Conservation (phyloP, 2,888 invertebrate genomes). For the Cosmopolites sordidus region DNA sequence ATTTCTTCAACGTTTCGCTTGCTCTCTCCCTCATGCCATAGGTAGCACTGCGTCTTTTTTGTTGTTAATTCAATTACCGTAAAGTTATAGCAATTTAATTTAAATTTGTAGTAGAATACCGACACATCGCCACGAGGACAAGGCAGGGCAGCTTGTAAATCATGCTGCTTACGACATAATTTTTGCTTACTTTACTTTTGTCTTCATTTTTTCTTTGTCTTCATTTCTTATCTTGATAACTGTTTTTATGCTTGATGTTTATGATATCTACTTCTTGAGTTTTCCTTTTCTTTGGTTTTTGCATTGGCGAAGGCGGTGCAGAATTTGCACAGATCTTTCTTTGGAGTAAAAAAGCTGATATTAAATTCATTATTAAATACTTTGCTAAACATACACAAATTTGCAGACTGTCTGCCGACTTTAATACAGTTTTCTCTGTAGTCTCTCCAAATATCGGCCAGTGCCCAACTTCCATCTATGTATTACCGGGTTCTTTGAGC, state of each 20-base stretch:
- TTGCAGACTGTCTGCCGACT: conserved; percentile 13
- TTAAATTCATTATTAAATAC: conserved; percentile 24
- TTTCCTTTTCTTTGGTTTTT: conserved; percentile 6
- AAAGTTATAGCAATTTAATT: conserved; percentile 19
- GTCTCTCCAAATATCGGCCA: conserved; percentile 3
- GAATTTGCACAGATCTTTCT: conserved; percentile 13
- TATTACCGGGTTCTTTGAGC: neutral
- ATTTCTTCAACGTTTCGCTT: conserved; percentile 11
- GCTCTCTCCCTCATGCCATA: conserved; percentile 12
- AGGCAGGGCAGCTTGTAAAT: conserved; percentile 19
- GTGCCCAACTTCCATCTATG: neutral
- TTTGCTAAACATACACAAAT: conserved; percentile 20
- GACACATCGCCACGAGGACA: conserved; percentile 18
- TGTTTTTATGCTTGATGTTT: conserved; percentile 2
- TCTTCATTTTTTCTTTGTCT: conserved; percentile 4
- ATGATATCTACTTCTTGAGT: conserved; percentile 7
- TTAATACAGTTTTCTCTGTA: conserved; percentile 19
- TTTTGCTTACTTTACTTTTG: conserved; percentile 8
- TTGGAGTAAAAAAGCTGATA: too few relatives aligned
- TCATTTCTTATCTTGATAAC: conserved; percentile 4
- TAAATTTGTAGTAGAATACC: too few relatives aligned
- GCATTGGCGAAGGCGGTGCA: conserved; percentile 16
- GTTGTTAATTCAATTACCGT: conserved; percentile 33
- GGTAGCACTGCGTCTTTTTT: conserved; percentile 13
- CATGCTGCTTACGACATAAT: conserved; percentile 20